Evolutionary conservation across 2,113 vertebrate species (phyloP).

Genomic region (Paramisgurnus dabryanus): DNA sequence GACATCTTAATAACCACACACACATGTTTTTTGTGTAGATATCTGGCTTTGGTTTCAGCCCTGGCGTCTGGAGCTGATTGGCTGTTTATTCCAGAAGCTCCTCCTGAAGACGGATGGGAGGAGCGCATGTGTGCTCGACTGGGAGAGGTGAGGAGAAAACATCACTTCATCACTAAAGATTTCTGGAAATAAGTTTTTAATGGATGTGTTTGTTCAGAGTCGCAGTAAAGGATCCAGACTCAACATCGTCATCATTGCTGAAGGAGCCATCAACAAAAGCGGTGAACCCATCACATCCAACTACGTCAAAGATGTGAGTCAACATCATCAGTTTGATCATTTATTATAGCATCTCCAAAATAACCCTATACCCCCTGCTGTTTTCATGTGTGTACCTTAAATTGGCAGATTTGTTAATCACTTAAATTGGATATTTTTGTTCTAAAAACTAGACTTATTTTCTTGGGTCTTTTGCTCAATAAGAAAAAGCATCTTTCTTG

Average conservation of each 20-base stretch:
- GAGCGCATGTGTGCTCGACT: slow-evolving; percentile 88
- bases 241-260: slow-evolving; percentile 92
- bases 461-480: too few relatives aligned
- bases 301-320: slow-evolving; percentile 87
- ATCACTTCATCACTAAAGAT: too few relatives aligned
- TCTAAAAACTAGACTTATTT: too few relatives aligned
- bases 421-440: too few relatives aligned
- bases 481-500: too few relatives aligned
- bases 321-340: neutral
- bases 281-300: slow-evolving; percentile 86
- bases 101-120: slow-evolving; percentile 89
- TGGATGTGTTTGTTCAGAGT: slow-evolving; percentile 69
- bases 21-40: slow-evolving; percentile 63
- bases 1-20: too few relatives aligned
- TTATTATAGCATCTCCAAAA: too few relatives aligned
- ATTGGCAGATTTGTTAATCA: too few relatives aligned
- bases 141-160: slow-evolving; percentile 73
- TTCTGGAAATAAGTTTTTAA: too few relatives aligned
- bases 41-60: slow-evolving; percentile 87
- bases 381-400: too few relatives aligned
- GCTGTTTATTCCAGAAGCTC: slow-evolving; percentile 93
- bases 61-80: slow-evolving; percentile 92
- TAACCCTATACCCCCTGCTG: too few relatives aligned
- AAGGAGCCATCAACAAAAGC: slow-evolving; percentile 83
- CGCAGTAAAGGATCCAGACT: slow-evolving; percentile 87